Evolutionary conservation across 2,888 invertebrate species (phyloP).

Genomic region (Caenorhabditis sp.): DNA sequence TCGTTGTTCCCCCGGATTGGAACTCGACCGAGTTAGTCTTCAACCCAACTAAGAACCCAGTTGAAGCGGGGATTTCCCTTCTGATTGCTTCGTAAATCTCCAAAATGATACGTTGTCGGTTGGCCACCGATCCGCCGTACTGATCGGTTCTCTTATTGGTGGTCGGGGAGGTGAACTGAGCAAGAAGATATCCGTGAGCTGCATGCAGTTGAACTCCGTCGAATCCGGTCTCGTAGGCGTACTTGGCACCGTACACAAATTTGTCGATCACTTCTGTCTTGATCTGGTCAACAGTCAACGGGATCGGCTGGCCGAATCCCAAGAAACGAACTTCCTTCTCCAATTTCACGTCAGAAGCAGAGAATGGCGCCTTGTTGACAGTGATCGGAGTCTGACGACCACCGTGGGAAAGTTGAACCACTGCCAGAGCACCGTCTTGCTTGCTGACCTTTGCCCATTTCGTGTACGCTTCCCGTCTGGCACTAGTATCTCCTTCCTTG

Average conservation of each 20-base stretch:
- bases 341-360: conserved; percentile 68
- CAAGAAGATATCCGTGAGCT: conserved; percentile 69
- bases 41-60: conserved; percentile 69
- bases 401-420: conserved; percentile 62
- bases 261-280: conserved; percentile 67
- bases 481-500: conserved; percentile 47
- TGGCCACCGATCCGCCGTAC: conserved; percentile 65
- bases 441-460: conserved; percentile 56
- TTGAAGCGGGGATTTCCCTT: conserved; percentile 60
- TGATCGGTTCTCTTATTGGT: conserved; percentile 66
- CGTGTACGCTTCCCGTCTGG: conserved; percentile 22
- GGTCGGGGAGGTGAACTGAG: conserved; percentile 67
- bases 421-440: conserved; percentile 58
- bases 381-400: conserved; percentile 70
- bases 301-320: conserved; percentile 67
- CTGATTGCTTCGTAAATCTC: conserved; percentile 68
- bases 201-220: conserved; percentile 70
- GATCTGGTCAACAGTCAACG: conserved; percentile 68
- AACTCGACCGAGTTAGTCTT: conserved; percentile 74
- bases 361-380: conserved; percentile 64
- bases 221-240: conserved; percentile 62
- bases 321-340: conserved; percentile 37
- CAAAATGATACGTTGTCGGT: conserved; percentile 59
- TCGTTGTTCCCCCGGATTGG: conserved; percentile 65
- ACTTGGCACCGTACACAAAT: conserved; percentile 62